Base-by-base conservation (phyloP, 2,888 invertebrate genomes). In the Cerastis rubricosa region DNA sequence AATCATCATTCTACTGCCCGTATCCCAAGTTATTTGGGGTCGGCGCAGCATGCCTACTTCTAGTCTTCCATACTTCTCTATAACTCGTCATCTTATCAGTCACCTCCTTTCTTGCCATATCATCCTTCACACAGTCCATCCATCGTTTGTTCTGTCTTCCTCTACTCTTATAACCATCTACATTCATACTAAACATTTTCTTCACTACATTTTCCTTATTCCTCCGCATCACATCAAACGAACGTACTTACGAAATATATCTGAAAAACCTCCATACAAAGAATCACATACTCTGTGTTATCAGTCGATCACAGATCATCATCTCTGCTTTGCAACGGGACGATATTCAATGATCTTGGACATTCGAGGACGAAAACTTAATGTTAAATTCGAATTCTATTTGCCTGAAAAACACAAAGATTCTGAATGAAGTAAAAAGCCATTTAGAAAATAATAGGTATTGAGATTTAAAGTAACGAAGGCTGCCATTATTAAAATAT, bases 401-500 rank as follows among this genome's bases (percentile, higher is more conserved):
- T 17, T 35, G 6, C 17, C 4, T 45, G 11, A 54, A 7, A 2
- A 19, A 17, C 5, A 0, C 14, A 49, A 68, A 29, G n/a, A 35
- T 35, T 74, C 6, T 40, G 11, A 73, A 45, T 45, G 12, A 43
- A 57, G 17, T 25, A 25, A 5, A 25, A 35, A 72, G 8, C 19
- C 54, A n/a, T 22, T 54, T 54, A 25, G n/a, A 17, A 76, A 61
- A 63, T 25, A 63, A 71, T 25, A 43, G 19, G n/a, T 43, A 47
- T 22, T 11, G 5, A 19, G 7, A 11, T 51, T 54, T 73, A 54
- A n/a, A 45, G 54, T 73, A 40, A 47, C 9, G 11, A 29, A 54
- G 12, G 29, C 40, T 17, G 47, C 29, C 22, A 43, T 43, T 47
- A 40, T 47, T 47, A 11, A 47, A 81, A 66, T 81, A 71, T 80